Conservation (phyloP, 2,113 vertebrate species). For the Tringa solitaria region DNA sequence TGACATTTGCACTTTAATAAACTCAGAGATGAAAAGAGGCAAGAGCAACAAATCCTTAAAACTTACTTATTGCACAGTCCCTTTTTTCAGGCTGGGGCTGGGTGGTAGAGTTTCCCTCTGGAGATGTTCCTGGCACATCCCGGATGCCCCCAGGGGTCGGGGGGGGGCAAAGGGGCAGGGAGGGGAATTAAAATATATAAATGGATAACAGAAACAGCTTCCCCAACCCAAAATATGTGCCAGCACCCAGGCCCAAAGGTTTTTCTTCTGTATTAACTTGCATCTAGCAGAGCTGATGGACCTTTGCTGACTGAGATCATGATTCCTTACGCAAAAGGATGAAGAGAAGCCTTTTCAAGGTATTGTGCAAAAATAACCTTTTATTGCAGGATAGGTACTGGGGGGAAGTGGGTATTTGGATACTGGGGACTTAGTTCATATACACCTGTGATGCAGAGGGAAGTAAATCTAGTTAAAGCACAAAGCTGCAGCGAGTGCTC, state of each 20-base stretch:
- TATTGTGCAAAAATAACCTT: neutral
- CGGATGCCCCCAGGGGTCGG: neutral
- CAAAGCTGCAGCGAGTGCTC: neutral
- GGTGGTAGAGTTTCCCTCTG: neutral
- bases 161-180: neutral
- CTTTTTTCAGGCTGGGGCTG: neutral
- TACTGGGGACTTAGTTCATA: neutral
- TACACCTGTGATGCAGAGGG: neutral
- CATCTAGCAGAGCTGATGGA: neutral
- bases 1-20: conserved; percentile 70
- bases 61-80: neutral
- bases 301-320: neutral
- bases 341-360: neutral
- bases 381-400: neutral
- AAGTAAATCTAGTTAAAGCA: neutral
- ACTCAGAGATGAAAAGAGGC: conserved; percentile 51
- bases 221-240: neutral
- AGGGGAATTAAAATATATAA: neutral
- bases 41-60: conserved; percentile 6
- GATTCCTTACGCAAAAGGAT: neutral
- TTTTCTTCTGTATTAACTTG: neutral
- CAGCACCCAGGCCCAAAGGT: neutral
- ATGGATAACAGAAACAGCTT: neutral
- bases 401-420: too few species aligned
- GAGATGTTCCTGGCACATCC: neutral